Evolutionary conservation across 2,113 vertebrate species (phyloP).

Genomic region (Paratilapia polleni): DNA sequence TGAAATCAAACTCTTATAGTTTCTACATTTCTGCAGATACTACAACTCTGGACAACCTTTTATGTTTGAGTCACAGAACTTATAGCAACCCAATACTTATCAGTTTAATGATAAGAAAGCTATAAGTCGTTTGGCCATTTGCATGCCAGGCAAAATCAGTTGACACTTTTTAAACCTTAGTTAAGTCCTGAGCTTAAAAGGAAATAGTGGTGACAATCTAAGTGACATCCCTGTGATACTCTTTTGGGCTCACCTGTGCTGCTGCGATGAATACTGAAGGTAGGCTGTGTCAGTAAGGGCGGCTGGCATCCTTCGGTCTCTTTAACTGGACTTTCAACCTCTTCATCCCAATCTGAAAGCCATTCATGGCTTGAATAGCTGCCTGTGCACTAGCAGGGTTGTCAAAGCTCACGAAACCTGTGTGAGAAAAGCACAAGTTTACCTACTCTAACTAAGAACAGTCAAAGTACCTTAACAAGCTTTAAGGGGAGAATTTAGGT

Average conservation of each 20-base stretch:
- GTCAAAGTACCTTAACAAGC: neutral
- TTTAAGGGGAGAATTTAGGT: neutral
- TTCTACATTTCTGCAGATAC: slow-evolving; percentile 9
- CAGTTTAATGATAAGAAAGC: neutral
- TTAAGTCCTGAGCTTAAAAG: neutral
- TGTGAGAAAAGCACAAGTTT: neutral
- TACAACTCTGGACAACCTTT: neutral
- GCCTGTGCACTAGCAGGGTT: slow-evolving; percentile 97
- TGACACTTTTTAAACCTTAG: neutral
- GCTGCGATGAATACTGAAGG: slow-evolving; percentile 80
- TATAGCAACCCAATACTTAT: neutral
- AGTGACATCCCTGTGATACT: neutral
- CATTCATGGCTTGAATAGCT: slow-evolving; percentile 98
- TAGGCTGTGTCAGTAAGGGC: slow-evolving; percentile 92
- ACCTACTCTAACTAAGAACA: neutral
- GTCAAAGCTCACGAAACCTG: slow-evolving; percentile 99
- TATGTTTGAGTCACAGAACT: slow-evolving; percentile 2
- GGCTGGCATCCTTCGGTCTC: slow-evolving; percentile 95
- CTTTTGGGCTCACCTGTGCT: slow-evolving; percentile 83
- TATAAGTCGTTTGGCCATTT: neutral
- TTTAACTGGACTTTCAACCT: slow-evolving; percentile 98
- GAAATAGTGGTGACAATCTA: neutral
- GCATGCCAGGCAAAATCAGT: neutral
- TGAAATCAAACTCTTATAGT: slow-evolving; percentile 25
- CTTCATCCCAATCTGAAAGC: slow-evolving; percentile 99